phyloP scores from a whole-genome alignment of 2,797 vertebrate genomes.

The Dicrostonyx torquatus region DNA sequence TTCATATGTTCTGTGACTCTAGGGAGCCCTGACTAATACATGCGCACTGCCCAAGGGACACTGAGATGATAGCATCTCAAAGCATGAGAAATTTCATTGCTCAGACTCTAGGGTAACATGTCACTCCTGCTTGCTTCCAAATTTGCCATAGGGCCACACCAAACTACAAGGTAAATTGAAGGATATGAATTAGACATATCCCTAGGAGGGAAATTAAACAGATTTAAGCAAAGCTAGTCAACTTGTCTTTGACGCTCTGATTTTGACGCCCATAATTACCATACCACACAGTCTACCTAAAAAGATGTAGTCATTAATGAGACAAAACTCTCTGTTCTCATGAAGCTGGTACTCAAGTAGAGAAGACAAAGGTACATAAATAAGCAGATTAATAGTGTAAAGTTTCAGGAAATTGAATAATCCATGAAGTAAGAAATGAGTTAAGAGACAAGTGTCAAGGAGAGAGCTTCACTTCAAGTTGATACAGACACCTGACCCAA shows the following conservation, averaged over 20 bases:
- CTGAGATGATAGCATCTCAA: background rate
- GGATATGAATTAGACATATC: background rate
- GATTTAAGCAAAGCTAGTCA: constrained; percentile 4
- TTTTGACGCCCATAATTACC: background rate
- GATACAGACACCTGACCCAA: background rate
- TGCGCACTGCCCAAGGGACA: background rate
- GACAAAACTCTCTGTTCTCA: background rate
- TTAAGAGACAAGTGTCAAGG: background rate
- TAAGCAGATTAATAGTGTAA: background rate
- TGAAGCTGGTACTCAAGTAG: background rate
- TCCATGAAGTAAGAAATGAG: background rate
- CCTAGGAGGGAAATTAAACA: background rate
- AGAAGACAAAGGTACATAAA: background rate
- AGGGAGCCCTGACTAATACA: background rate
- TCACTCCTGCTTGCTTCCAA: background rate
- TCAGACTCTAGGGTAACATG: background rate
- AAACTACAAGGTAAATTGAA: background rate
- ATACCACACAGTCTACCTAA: background rate
- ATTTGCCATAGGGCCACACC: background rate
- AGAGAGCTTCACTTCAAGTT: background rate
- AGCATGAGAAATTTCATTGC: background rate
- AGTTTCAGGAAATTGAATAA: background rate
- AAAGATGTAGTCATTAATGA: background rate
- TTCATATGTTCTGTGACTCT: background rate
- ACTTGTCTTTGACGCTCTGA: background rate